Evolutionary conservation across 2,888 invertebrate genomes (phyloP), one percentile per base, ranked within the genome.

Genomic region (Erebia palarica): DNA sequence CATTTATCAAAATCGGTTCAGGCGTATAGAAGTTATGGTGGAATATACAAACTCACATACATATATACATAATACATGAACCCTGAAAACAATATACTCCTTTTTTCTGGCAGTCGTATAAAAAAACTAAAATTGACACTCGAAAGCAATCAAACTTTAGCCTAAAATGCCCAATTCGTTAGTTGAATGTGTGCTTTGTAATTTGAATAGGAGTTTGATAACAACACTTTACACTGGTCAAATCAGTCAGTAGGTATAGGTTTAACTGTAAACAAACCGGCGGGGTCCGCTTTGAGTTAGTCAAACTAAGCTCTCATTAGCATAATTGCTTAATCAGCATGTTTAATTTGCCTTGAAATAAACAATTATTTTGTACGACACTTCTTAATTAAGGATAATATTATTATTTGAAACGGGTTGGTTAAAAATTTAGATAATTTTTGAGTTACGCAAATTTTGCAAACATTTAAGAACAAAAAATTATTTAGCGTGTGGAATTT

Each of bases 241-340:
- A 61, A 61, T 61, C 61, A 61, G 61, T 18, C 44, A 18, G 44
- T 47, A 47, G 47, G 47, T 16, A 61, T 47, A 61, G 61, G 16
- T 47, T 61, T 47, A 61, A n/a, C n/a, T n/a, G n/a, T n/a, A n/a
- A 61, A 47, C 61, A 47, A 61, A 47, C 47, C 81, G 83, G 84
- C 84, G 86, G 86, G 88, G 90, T 88, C 73, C 86, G 88, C 86
- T 87, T 85, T 89, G 88, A 90, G 88, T 88, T 86, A 85, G 86
- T 88, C 89, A 87, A 88, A 87, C 87, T 85, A 88, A 88, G 89
- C 80, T 78, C 87, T 88, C 87, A 91, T 91, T 92, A 90, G 83
- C 91, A 91, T 92, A 92, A 91, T 91, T 88, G 89, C 90, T 89
- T 91, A 90, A 91, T 91, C 91, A 90, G 91, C 89, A 90, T 86